Evolutionary conservation across 2,113 vertebrate species (phyloP).

Genomic region (Festucalex cinctus): DNA sequence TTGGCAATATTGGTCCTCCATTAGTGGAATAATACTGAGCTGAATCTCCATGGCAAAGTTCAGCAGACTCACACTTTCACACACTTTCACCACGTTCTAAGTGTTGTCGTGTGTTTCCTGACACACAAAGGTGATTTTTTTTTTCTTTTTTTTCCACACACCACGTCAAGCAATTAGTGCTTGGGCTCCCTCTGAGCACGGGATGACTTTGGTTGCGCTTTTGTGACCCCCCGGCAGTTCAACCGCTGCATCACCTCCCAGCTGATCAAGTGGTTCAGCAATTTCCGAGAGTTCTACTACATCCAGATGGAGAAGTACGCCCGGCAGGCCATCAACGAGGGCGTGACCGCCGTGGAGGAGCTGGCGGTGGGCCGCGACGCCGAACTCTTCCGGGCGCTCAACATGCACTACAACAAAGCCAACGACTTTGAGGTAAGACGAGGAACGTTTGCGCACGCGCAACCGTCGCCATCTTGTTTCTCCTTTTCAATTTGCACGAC

Average conservation of each 20-base stretch:
- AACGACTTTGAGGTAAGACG: slow-evolving; percentile 94
- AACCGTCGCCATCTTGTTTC: background rate
- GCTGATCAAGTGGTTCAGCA: slow-evolving; percentile 99
- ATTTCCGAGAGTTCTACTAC: slow-evolving; percentile 99
- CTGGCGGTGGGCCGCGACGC: slow-evolving; percentile 91
- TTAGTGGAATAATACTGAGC: too few relatives aligned
- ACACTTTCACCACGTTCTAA: slow-evolving; percentile 41
- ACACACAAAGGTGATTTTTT: background rate
- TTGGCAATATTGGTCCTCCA: too few relatives aligned
- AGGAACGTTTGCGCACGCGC: background rate
- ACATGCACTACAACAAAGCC: slow-evolving; percentile 99
- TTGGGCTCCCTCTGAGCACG: too few relatives aligned
- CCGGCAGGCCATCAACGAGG: slow-evolving; percentile 95
- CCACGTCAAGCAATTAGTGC: too few relatives aligned
- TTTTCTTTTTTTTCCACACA: background rate
- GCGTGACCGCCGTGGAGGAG: slow-evolving; percentile 87
- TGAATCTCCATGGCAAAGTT: slow-evolving; percentile 99
- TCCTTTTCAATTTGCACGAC: background rate
- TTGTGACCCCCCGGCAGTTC: slow-evolving; percentile 76
- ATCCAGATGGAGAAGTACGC: slow-evolving; percentile 99
- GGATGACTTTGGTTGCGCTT: too few relatives aligned
- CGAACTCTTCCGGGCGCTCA: slow-evolving; percentile 95
- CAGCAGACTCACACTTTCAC: slow-evolving; percentile 56
- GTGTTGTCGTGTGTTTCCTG: background rate
- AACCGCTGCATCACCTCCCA: slow-evolving; percentile 99